These are phyloP conservation scores for Pterostichus madidus DNA, from an alignment of 2,888 invertebrate genomes.

Conservation along the genomic window DNA sequence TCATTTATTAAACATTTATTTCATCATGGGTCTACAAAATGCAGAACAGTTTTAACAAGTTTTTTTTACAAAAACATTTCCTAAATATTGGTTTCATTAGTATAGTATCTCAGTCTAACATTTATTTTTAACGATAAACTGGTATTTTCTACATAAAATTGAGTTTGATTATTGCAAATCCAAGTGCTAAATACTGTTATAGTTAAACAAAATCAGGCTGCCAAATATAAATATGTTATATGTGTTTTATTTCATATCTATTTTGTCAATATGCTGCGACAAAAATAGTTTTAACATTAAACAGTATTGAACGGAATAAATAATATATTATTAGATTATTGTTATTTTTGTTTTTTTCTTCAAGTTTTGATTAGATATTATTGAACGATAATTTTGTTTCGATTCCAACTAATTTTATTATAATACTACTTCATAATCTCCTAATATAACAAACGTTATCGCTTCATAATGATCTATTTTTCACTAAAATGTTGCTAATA, in stretches of 20 bases:
- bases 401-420: slow-evolving; percentile 10
- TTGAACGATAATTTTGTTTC: slow-evolving; percentile 6
- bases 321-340: neutral
- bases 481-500: slow-evolving; percentile 10
- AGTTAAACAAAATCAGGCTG: slow-evolving; percentile 51
- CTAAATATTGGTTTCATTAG: slow-evolving; percentile 56
- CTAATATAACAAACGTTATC: slow-evolving; percentile 4
- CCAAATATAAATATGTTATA: slow-evolving; percentile 33
- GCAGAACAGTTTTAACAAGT: slow-evolving; percentile 57
- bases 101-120: slow-evolving; percentile 61
- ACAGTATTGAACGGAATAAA: slow-evolving; percentile 2
- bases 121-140: slow-evolving; percentile 57
- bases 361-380: slow-evolving; percentile 8
- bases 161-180: slow-evolving; percentile 61
- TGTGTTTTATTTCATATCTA: neutral
- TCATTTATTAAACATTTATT: slow-evolving; percentile 63
- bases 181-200: slow-evolving; percentile 39
- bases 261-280: neutral
- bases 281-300: slow-evolving; percentile 4
- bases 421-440: neutral
- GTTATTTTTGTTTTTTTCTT: neutral
- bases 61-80: slow-evolving; percentile 60
- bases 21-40: slow-evolving; percentile 53
- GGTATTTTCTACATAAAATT: slow-evolving; percentile 58
- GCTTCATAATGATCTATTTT: neutral